Evolutionary conservation across 2,888 invertebrate genomes (phyloP), one percentile per base, ranked within the genome.

Genomic region (Dolomedes plantarius): DNA sequence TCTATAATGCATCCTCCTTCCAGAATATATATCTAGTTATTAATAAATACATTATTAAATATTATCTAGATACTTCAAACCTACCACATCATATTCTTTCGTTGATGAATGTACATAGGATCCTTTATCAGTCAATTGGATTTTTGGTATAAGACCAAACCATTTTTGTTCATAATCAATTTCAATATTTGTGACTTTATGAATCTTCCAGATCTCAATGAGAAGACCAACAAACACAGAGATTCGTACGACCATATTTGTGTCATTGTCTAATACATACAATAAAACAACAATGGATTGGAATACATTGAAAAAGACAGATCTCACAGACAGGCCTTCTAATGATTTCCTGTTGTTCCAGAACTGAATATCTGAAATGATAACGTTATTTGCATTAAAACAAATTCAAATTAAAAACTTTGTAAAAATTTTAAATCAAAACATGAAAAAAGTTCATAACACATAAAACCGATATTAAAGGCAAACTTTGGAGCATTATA

Each of bases 201-300:
- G 96, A 80, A 99, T 98, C 92, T 99, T 99, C 99, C 99, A 99
- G 88, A 98, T 93, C 92, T 99, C 99, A 90, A 99, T 99, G 81
- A 96, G 94, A 31, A 99, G 93, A 0, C 99, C 98, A 86, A 99
- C 94, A 90, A 96, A 96, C 90, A 99, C 98, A 89, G 97, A 97
- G 89, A 99, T 95, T 89, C 96, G 94, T 72, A 99, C 96, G 91
- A 99, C 95, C 65, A 97, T 96, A 92, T 99, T 99, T 1, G 99
- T 98, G 91, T 99, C 99, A 92, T 99, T 99, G 92, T 99, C 99
- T 86, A 99, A 92, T 0, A 99, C 98, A 91, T 99, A 99, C 0
- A 99, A 93, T 7, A 98, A 92, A 0, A 99, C 98, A 75, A 99
- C 95, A 13, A 98, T 92, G 0, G 98, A 97, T 91, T 99, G 98